Conservation (phyloP, 35 echinoderm and acorn worm species). For the Lytechinus pictus region DNA sequence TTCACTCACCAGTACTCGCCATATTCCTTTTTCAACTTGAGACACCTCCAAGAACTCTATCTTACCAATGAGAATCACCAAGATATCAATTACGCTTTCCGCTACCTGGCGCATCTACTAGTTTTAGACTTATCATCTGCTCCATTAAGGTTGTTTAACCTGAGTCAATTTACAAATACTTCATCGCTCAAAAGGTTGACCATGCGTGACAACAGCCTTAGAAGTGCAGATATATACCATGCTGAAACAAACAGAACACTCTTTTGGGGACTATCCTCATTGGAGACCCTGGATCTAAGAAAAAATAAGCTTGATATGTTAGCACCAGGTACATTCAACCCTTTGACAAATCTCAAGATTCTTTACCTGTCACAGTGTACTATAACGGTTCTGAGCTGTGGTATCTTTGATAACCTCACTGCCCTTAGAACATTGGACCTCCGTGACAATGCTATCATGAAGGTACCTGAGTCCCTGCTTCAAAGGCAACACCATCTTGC, state of each 20-base stretch:
- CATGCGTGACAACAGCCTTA: background rate
- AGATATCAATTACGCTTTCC: background rate
- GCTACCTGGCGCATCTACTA: background rate
- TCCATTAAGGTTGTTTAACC: background rate
- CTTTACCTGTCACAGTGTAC: background rate
- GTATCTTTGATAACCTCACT: background rate
- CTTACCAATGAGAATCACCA: background rate
- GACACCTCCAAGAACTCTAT: background rate
- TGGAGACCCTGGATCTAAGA: background rate
- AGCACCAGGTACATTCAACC: background rate
- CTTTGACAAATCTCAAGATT: background rate
- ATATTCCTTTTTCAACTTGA: background rate
- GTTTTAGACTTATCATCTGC: background rate
- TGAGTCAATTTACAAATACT: background rate
- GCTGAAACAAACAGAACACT: background rate
- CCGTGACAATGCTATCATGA: background rate
- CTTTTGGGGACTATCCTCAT: background rate
- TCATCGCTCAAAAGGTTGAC: background rate
- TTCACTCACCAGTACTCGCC: background rate
- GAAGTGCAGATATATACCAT: conserved; percentile 10
- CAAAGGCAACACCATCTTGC: background rate
- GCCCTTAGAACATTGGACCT: background rate
- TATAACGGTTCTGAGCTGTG: background rate
- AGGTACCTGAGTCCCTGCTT: background rate
- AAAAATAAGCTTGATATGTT: background rate